A percentile compares a stretch with the other conserved stretches of the same genome.
Conservation (phyloP, 2,113 vertebrate species). For the Leptodactylus fuscus region DNA sequence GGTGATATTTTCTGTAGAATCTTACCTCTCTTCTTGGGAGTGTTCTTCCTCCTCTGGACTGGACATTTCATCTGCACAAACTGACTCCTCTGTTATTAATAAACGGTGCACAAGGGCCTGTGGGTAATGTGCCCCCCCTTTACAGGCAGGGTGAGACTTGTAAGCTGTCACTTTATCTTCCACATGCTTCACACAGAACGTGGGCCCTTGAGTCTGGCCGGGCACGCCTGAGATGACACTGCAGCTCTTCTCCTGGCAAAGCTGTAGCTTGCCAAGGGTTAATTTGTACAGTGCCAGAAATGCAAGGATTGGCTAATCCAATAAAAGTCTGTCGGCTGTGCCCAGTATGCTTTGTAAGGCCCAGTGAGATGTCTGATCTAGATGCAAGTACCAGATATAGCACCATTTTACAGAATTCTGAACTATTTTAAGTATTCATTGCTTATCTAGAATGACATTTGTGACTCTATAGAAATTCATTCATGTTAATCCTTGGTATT, state of each 20-base stretch:
- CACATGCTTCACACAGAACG: conserved; percentile 44
- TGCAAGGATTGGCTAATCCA: conserved; percentile 33
- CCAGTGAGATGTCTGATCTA: conserved; percentile 14
- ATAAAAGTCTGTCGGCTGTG: not conserved
- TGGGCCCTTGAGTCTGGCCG: not conserved
- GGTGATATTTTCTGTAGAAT: conserved; percentile 16
- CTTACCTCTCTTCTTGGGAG: conserved; percentile 74
- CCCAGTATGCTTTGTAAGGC: conserved; percentile 13
- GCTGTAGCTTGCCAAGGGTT: conserved; percentile 31
- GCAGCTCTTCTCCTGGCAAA: conserved; percentile 55
- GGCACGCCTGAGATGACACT: conserved; percentile 56
- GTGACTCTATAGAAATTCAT: too few relatives aligned
- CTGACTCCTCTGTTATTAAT: conserved; percentile 73
- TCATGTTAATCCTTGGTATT: too few relatives aligned
- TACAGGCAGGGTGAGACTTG: conserved; percentile 66
- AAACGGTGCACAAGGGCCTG: conserved; percentile 64
- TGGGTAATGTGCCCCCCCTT: conserved; percentile 52
- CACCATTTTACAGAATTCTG: not conserved
- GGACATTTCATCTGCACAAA: conserved; percentile 67
- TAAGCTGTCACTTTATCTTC: conserved; percentile 69
- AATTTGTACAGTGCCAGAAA: conserved; percentile 29
- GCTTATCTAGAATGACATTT: too few relatives aligned
- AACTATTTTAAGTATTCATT: not conserved
- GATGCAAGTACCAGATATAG: not conserved
- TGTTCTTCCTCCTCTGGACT: conserved; percentile 66